phyloP scores from a whole-genome alignment of 1,140 invertebrate species.

The Geopemphigus sp. region DNA sequence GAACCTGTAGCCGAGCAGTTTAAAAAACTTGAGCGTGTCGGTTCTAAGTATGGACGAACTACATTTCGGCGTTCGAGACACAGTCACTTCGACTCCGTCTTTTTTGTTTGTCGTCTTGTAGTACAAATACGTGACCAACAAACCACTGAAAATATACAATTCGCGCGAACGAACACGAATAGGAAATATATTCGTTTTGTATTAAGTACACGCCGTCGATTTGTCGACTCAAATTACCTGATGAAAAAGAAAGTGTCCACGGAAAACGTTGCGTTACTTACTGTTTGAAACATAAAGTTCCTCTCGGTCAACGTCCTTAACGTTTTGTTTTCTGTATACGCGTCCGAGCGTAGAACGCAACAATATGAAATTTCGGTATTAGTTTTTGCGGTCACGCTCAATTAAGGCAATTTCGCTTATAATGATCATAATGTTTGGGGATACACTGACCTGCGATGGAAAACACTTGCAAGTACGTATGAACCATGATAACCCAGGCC shows the following conservation, averaged over 20 bases:
- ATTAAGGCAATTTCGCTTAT: neutral
- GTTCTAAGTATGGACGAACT: conserved; percentile 54
- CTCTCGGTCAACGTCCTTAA: conserved; percentile 72
- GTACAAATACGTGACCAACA: conserved; percentile 73
- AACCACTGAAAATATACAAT: conserved; percentile 61
- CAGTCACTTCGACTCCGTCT: conserved; percentile 31
- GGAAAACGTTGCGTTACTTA: conserved; percentile 85
- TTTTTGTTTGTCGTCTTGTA: conserved; percentile 55
- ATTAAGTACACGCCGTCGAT: too few species aligned
- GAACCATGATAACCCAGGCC: conserved; percentile 89
- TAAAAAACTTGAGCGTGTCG: conserved; percentile 59
- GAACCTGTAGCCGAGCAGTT: conserved; percentile 67
- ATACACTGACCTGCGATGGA: conserved; percentile 66
- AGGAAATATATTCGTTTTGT: too few species aligned
- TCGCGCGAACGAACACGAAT: neutral
- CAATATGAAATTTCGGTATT: neutral
- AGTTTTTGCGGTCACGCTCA: neutral
- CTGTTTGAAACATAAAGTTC: conserved; percentile 77
- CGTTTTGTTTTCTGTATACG: conserved; percentile 64
- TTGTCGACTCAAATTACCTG: conserved; percentile 60
- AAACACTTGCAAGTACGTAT: conserved; percentile 80
- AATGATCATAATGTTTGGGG: neutral
- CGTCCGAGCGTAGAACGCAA: conserved; percentile 51
- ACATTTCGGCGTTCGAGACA: conserved; percentile 39
- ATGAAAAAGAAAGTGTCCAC: conserved; percentile 92